A percentile compares a stretch with the other conserved stretches of the same genome.
phyloP scores from a whole-genome alignment of 1,140 invertebrate species.

The Campoletis sonorensis region DNA sequence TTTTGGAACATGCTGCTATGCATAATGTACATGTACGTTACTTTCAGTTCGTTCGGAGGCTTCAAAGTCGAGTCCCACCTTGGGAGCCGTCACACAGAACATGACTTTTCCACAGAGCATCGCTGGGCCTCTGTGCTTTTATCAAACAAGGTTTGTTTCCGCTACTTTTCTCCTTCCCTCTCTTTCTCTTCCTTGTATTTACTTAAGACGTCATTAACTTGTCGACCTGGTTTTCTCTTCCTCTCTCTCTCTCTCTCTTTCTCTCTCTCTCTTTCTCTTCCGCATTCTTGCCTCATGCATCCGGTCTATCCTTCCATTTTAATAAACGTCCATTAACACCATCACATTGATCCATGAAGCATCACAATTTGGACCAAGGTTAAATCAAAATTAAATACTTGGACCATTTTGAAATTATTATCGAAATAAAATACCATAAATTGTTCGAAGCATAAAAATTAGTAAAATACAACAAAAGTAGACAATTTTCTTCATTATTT shows the following conservation, averaged over 20 bases:
- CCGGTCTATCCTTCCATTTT: not conserved
- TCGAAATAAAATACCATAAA: no score
- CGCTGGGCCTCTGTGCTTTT: not conserved
- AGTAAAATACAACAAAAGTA: no score
- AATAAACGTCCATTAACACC: conserved; percentile 1
- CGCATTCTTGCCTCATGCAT: not conserved
- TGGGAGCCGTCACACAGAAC: not conserved
- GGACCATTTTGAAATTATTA: no score
- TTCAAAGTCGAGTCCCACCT: conserved; percentile 7
- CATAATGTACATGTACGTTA: not conserved
- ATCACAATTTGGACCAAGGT: no score
- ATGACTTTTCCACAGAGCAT: not conserved
- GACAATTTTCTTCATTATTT: not conserved
- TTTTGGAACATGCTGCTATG: not conserved
- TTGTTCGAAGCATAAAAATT: no score
- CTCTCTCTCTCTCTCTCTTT: not conserved
- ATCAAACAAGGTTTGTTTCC: not conserved
- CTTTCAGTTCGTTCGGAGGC: not conserved
- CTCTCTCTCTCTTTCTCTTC: not conserved
- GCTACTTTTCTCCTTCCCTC: not conserved
- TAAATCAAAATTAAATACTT: no score
- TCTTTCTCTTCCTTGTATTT: not conserved
- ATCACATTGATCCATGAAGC: not conserved
- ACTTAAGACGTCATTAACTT: conserved; percentile 27
- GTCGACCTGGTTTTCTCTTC: not conserved